Base-by-base conservation (phyloP, 2,888 invertebrate species). In the Idaea dimidiata region DNA sequence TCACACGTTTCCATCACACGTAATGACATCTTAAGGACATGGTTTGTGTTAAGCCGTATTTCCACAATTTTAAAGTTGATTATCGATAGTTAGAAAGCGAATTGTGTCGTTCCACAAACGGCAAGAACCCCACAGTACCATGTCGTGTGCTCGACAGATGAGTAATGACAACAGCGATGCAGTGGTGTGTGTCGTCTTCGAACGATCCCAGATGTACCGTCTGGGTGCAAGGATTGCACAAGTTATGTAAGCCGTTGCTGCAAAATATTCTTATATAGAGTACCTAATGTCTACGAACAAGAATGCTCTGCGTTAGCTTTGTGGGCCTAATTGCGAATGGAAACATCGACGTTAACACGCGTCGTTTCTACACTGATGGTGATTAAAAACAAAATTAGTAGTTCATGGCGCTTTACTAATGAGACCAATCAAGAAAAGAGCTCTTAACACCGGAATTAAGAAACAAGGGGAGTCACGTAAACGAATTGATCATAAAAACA, bases 71-170 rank as follows among this genome's bases (percentile, higher is more conserved):
- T 83, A 88, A 76, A 82, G 89, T 82, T 79, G 70, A 79, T 74
- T 86, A 77, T 87, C 69, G 73, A 72, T 58, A 70, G 71, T 65
- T 62, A 70, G 76, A 69, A 63, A 68, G 66, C 75, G 73, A 79
- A 78, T 81, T 86, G 79, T 79, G 82, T 68, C 82, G 77, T 85
- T 86, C 80, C 78, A 79, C 77, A 75, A 76, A 74, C 73, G 74
- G 74, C 77, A 78, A 82, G 74, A 75, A 77, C 76, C 72, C 72
- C 76, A 77, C 79, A 79, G 81, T 76, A 82, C 81, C 81, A 84
- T 82, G 88, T 87, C 85, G 87, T 89, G 88, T 87, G 82, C 84
- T 81, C 85, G 91, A 89, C 89, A 88, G 81, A 91, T 91, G 91
- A 92, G 88, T 91, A 91, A 91, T 91, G 90, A 88, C 89, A 89